Conservation (phyloP, 2,888 invertebrate genomes). For the Caenorhabditis becei region DNA sequence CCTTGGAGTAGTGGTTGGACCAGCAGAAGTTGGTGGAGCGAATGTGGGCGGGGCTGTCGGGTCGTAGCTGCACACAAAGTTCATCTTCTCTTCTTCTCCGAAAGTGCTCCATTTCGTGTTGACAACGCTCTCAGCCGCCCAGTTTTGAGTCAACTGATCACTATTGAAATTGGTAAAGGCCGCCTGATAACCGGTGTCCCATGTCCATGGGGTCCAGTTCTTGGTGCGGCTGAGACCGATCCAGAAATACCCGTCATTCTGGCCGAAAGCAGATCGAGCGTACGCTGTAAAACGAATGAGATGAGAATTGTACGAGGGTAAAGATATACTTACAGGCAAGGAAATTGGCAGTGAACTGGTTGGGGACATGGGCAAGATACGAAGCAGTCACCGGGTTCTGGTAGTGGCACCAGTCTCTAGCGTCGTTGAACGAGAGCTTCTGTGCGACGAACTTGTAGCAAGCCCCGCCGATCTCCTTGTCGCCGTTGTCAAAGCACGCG, state of each 20-base stretch:
- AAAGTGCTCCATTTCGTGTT: constrained; percentile 34
- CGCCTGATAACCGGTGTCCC: constrained; percentile 15
- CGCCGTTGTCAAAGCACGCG: constrained; percentile 49
- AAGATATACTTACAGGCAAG: constrained; percentile 38
- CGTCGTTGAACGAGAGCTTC: constrained; percentile 29
- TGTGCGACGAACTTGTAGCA: constrained; percentile 35
- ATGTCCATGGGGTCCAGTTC: constrained; percentile 15
- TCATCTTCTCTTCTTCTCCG: constrained; percentile 7
- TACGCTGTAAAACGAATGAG: constrained; percentile 24
- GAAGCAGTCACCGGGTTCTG: constrained; percentile 43
- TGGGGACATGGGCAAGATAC: constrained; percentile 20
- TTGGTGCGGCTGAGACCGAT: constrained; percentile 34
- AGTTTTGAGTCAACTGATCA: constrained; percentile 12
- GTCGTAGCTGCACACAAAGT: constrained; percentile 43
- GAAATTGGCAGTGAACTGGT: constrained; percentile 29
- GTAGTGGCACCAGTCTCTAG: constrained; percentile 44
- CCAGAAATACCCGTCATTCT: constrained; percentile 37
- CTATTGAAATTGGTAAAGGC: constrained; percentile 19
- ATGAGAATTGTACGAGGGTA: neutral
- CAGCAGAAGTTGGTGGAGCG: constrained; percentile 2
- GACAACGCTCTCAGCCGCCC: constrained; percentile 31
- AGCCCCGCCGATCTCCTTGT: constrained; percentile 40
- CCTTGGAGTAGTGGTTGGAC: neutral
- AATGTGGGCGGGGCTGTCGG: constrained; percentile 38
- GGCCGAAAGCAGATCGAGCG: constrained; percentile 26